Conservation (phyloP, 1,140 invertebrate genomes). For the Drosophila auraria region DNA sequence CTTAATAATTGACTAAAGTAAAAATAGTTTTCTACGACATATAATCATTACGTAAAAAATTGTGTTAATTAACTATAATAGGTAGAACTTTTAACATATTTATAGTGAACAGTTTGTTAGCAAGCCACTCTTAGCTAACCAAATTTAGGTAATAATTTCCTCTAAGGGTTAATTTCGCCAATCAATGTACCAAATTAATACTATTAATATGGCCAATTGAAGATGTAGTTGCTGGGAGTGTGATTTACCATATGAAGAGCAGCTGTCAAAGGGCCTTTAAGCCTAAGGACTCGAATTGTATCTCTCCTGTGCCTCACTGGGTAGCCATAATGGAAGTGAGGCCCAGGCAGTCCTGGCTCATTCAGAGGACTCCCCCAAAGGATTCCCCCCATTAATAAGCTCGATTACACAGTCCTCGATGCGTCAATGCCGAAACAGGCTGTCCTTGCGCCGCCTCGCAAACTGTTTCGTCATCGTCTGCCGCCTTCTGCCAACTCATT, state of each 20-base stretch:
- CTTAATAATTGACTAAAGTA: no score
- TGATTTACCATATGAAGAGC: background rate
- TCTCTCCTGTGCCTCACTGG: constrained; percentile 29
- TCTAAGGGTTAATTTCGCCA: background rate
- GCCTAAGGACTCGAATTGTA: background rate
- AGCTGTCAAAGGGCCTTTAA: background rate
- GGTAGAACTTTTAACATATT: background rate
- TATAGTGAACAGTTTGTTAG: background rate
- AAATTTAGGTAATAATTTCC: background rate
- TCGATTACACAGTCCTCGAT: constrained; percentile 62
- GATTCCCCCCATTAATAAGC: constrained; percentile 62
- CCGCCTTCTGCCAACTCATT: constrained; percentile 77
- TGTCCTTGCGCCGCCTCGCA: constrained; percentile 7
- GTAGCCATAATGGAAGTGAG: constrained; percentile 54
- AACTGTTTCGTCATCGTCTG: constrained; percentile 47
- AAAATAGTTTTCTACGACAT: no score
- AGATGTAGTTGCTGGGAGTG: background rate
- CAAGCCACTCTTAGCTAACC: background rate
- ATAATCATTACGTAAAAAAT: no score
- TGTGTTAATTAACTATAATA: no score
- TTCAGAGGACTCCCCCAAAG: constrained; percentile 1
- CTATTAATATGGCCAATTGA: background rate
- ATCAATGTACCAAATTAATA: background rate
- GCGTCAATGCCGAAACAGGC: constrained; percentile 45
- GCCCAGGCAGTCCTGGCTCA: constrained; percentile 13